Evolutionary conservation across 2,113 vertebrate genomes (phyloP), one percentile per base, ranked within the genome.

Genomic region (Bubo blakistoni): DNA sequence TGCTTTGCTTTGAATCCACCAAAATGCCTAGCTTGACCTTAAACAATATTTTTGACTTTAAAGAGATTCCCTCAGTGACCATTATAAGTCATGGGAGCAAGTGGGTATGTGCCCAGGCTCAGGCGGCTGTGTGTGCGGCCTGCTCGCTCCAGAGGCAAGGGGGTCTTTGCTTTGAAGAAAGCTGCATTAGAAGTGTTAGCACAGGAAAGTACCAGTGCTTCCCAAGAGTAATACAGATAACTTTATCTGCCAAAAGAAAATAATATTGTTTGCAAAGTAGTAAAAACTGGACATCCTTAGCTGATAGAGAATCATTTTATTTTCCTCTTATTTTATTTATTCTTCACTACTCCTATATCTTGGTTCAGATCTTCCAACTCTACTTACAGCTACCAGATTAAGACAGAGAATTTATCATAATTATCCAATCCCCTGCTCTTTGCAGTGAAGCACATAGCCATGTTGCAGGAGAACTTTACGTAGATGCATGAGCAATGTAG

Each of bases 271-370:
- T 54, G 57, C n/a, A 73, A 90, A 40, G 29, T 4, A 82, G 27
- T 59, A 71, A 86, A 90, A 78, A 30, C 9, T 40, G 38, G 36
- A 47, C 47, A 63, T 30, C 8, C 11, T 49, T 72, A 76, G 61
- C 44, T 87, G 24, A 13, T 10, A 81, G 22, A 36, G 10, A 63
- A 61, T 44, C 27, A 30, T 52, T 72, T 84, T 47, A 26, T 79
- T 86, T 78, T 66, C n/a, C 26, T 47, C 34, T 52, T n/a, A 18
- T 77, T 88, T 85, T 69, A 62, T 80, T 95, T 93, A 44, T 61
- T 91, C 34, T 52, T 84, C 21, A 18, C 11, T 84, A 26, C 16
- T 76, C 12, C 29, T n/a, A 2, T 44, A 57, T 67, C 52, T 81
- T 34, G 32, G 49, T 44, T 89, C 16, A 47, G 22, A 19, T 74